phyloP scores from a whole-genome alignment of 1,140 invertebrate species.

The Heliothis subflexa region DNA sequence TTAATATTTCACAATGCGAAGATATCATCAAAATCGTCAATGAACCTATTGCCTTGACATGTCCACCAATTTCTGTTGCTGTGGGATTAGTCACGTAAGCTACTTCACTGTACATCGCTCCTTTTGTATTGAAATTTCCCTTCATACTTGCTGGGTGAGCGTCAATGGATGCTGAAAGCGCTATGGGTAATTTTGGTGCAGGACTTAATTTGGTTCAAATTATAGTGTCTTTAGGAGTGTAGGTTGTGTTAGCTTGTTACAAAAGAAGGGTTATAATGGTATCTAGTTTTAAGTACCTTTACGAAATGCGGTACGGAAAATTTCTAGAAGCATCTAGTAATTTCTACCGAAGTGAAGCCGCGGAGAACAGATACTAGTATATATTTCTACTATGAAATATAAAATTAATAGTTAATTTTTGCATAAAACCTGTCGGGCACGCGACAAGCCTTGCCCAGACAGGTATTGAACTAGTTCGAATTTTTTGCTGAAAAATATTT shows the following conservation, averaged over 20 bases:
- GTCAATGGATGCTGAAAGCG: not conserved
- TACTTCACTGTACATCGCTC: not conserved
- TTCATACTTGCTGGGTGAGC: not conserved
- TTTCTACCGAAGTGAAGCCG: too few relatives aligned
- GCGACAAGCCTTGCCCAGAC: too few relatives aligned
- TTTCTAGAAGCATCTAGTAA: too few relatives aligned
- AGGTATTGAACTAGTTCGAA: too few relatives aligned
- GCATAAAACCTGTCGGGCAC: too few relatives aligned
- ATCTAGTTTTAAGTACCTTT: not conserved
- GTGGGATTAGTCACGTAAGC: not conserved
- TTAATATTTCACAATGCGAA: slow-evolving; percentile 5
- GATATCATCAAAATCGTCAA: slow-evolving; percentile 25
- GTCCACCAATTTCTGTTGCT: slow-evolving; percentile 2
- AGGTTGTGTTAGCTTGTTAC: not conserved
- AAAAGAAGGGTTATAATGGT: not conserved
- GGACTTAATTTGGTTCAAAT: slow-evolving; percentile 5
- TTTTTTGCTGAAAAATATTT: too few relatives aligned
- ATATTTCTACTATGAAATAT: too few relatives aligned
- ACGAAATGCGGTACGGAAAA: too few relatives aligned
- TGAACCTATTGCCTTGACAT: slow-evolving; percentile 28
- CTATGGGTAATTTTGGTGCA: not conserved
- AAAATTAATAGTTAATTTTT: too few relatives aligned
- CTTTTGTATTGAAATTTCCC: not conserved
- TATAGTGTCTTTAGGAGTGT: not conserved
- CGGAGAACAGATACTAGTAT: too few relatives aligned